These are phyloP conservation scores for Scelioninae gen. 1 DNA, from an alignment of 2,888 invertebrate species.

Conservation along the genomic window DNA sequence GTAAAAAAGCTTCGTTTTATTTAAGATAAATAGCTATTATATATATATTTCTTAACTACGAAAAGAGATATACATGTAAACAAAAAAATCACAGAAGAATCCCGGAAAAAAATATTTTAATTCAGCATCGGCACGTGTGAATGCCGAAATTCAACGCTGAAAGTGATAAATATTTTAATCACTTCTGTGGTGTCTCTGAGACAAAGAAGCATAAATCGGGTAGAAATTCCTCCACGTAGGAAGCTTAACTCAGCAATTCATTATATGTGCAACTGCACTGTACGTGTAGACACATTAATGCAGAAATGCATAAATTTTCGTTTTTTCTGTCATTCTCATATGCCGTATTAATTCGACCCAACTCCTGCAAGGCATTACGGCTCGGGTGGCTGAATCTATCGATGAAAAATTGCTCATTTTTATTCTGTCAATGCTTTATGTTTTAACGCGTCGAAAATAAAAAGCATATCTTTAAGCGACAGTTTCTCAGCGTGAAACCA, in stretches of 20 bases:
- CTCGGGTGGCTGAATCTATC: conserved; percentile 52
- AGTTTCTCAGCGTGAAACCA: conserved; percentile 5
- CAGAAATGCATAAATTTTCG: conserved; percentile 61
- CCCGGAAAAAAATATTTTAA: conserved; percentile 16
- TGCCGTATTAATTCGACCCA: conserved; percentile 53
- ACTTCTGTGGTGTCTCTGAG: conserved; percentile 8
- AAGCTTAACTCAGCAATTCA: conserved; percentile 52
- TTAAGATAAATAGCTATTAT: too few species aligned
- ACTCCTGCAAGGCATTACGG: conserved; percentile 47
- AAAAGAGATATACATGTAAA: neutral
- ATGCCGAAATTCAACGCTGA: neutral
- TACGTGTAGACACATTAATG: conserved; percentile 65
- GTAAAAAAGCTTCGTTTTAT: conserved; percentile 5
- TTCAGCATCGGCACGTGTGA: conserved; percentile 3
- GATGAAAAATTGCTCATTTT: conserved; percentile 54
- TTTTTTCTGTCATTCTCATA: conserved; percentile 61
- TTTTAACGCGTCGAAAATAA: conserved; percentile 10
- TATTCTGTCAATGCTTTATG: conserved; percentile 30
- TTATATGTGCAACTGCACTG: conserved; percentile 55
- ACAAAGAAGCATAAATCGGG: conserved; percentile 43
- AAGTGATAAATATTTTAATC: conserved; percentile 39
- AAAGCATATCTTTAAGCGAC: neutral
- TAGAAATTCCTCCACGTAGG: conserved; percentile 38
- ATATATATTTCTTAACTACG: neutral
- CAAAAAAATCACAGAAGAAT: conserved; percentile 13